Percentiles rank a stretch among this genome's conserved stretches.
Conservation (phyloP, 2,888 invertebrate species). For the Pasiphila rectangulata region DNA sequence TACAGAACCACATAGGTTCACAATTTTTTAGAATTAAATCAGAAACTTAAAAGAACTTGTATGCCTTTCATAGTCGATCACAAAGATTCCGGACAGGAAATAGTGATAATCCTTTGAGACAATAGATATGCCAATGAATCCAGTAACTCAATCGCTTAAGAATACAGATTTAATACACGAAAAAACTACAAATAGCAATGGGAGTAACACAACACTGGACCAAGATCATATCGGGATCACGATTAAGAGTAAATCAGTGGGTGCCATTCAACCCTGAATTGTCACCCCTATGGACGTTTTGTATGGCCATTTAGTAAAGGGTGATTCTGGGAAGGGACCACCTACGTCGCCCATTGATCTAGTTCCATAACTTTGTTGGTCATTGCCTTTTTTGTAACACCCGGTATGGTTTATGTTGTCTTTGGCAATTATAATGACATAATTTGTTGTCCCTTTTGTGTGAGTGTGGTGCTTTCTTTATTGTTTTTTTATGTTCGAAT, state of each 20-base stretch:
- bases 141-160: constrained; percentile 32
- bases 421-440: constrained; percentile 56
- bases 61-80: too few species aligned
- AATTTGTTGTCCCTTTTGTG: constrained; percentile 61
- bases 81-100: neutral
- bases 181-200: constrained; percentile 49
- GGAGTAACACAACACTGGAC: constrained; percentile 67
- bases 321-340: constrained; percentile 72
- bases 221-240: constrained; percentile 69
- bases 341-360: constrained; percentile 66
- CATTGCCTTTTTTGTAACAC: constrained; percentile 46
- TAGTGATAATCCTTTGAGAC: constrained; percentile 4
- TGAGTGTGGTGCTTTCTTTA: neutral
- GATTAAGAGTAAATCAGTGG: constrained; percentile 74
- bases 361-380: constrained; percentile 52
- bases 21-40: too few species aligned
- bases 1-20: too few species aligned
- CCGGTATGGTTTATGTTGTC: constrained; percentile 40
- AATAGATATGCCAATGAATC: constrained; percentile 17
- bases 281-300: constrained; percentile 46
- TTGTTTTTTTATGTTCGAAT: neutral
- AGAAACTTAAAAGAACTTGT: too few species aligned
- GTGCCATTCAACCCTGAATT: constrained; percentile 60
- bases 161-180: constrained; percentile 27
- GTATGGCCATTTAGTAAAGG: constrained; percentile 56